phyloP scores from a whole-genome alignment of 1,140 invertebrate species.

The Cylas formicarius region DNA sequence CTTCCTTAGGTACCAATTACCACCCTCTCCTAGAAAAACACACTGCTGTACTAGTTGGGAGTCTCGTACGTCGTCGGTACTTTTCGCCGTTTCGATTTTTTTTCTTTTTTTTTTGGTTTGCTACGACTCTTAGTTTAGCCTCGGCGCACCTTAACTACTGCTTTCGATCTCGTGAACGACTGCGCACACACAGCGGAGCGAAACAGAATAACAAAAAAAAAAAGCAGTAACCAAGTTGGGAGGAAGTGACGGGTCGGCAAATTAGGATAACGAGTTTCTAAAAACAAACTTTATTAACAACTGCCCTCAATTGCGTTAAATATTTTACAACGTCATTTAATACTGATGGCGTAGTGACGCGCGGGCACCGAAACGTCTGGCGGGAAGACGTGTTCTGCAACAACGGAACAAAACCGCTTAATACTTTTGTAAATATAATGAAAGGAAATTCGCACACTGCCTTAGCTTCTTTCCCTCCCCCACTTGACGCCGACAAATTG shows the following conservation, averaged over 20 bases:
- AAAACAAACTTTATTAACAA: slow-evolving; percentile 7
- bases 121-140: no score
- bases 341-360: no score
- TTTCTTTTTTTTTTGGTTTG: no score
- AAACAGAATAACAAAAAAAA: background rate
- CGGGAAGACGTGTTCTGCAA: slow-evolving; percentile 17
- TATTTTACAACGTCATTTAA: no score
- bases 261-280: background rate
- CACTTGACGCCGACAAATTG: no score
- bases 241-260: background rate
- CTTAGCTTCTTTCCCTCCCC: no score
- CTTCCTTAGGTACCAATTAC: slow-evolving; percentile 32
- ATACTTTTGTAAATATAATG: no score
- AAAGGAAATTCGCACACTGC: no score
- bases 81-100: slow-evolving; percentile 9
- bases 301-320: background rate
- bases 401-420: slow-evolving; percentile 21
- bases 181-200: no score
- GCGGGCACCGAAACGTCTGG: background rate
- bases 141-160: no score
- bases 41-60: slow-evolving; percentile 37
- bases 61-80: background rate
- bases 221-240: background rate
- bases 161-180: no score
- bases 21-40: slow-evolving; percentile 37